A percentile compares a stretch with the other conserved stretches of the same genome.
phyloP scores from a whole-genome alignment of 2,113 vertebrate species.

The Tricholaema leucomelas region DNA sequence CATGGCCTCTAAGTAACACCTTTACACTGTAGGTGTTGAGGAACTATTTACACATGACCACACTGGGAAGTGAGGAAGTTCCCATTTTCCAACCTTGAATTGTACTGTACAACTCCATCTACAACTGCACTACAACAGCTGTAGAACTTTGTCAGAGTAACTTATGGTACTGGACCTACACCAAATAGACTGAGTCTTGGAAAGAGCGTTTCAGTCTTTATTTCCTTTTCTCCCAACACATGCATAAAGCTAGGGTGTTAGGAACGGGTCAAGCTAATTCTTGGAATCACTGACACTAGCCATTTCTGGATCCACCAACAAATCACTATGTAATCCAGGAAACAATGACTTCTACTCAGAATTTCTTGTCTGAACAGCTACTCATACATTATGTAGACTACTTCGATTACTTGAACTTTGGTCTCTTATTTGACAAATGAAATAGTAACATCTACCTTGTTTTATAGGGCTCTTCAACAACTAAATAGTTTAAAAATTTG shows the following conservation, averaged over 20 bases:
- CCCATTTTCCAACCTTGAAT: not conserved
- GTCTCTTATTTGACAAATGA: not conserved
- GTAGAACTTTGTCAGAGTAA: not conserved
- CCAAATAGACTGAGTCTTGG: not conserved
- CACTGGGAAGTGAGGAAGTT: not conserved
- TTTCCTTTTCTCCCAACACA: not conserved
- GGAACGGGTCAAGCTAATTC: not conserved
- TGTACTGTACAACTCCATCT: not conserved
- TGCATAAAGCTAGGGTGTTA: not conserved
- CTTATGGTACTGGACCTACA: not conserved
- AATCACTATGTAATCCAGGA: not conserved
- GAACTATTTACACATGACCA: not conserved
- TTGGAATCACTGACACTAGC: not conserved
- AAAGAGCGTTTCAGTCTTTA: not conserved
- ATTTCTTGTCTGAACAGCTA: not conserved
- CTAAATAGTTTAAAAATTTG: not conserved
- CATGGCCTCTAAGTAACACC: not conserved
- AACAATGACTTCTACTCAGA: not conserved
- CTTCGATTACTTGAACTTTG: not conserved
- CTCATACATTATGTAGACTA: not conserved
- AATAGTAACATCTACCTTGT: not conserved
- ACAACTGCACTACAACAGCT: not conserved
- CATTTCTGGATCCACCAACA: not conserved
- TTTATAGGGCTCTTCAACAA: not conserved
- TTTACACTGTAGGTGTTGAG: not conserved